Evolutionary conservation across 2,888 invertebrate genomes (phyloP).

Genomic region (Ommatoiulus sabulosus): DNA sequence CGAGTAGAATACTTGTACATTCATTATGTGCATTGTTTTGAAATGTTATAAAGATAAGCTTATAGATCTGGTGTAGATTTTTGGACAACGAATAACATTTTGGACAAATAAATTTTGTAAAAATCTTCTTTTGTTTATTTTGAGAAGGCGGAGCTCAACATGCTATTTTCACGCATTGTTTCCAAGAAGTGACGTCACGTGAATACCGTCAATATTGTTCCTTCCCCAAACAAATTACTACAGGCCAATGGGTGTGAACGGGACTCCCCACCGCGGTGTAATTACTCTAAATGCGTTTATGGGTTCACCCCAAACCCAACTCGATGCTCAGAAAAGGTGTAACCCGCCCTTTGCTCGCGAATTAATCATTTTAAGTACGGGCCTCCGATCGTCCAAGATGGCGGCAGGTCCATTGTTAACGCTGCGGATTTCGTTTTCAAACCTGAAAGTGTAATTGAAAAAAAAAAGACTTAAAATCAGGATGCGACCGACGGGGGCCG

Average conservation of each 20-base stretch:
- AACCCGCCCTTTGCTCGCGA: background rate
- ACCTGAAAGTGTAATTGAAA: background rate
- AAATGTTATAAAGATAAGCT: no score
- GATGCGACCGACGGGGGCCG: background rate
- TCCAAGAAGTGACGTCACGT: no score
- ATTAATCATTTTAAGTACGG: conserved; percentile 3
- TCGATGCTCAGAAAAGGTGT: background rate
- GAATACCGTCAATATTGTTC: no score
- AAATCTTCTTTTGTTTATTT: no score
- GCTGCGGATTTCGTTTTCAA: background rate
- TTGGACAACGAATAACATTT: no score
- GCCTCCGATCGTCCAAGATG: background rate
- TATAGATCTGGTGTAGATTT: no score
- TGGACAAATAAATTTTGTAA: no score
- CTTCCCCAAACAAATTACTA: background rate
- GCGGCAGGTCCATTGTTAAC: background rate
- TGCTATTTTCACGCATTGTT: no score
- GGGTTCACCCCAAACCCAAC: background rate
- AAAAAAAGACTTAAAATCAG: background rate
- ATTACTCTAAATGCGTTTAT: background rate
- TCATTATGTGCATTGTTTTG: no score
- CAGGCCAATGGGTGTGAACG: background rate
- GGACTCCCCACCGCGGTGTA: background rate
- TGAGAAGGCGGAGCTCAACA: no score
- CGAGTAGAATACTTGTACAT: no score